Percentiles rank a stretch among this genome's conserved stretches.
phyloP scores from a whole-genome alignment of 2,797 vertebrate species.

The Halcyon chelicuti region DNA sequence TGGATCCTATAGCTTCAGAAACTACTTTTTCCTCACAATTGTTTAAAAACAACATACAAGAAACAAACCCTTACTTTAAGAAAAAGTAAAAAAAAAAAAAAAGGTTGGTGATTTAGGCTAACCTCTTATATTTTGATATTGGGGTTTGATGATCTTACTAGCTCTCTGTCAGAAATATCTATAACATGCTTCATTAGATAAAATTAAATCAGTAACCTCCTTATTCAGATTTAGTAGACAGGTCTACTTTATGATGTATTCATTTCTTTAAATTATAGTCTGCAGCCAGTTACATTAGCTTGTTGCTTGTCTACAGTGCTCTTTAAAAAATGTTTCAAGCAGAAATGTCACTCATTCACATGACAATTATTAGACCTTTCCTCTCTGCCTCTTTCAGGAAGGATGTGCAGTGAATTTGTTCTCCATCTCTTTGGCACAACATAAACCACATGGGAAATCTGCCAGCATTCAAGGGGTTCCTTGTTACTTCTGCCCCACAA shows the following conservation, averaged over 20 bases:
- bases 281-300: neutral
- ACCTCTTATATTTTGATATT: neutral
- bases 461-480: neutral
- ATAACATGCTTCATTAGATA: neutral
- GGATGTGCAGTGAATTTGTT: neutral
- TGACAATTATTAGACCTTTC: neutral
- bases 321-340: neutral
- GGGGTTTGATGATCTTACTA: neutral
- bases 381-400: neutral
- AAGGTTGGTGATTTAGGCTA: neutral
- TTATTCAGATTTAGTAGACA: neutral
- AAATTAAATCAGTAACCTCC: slow-evolving; percentile 6
- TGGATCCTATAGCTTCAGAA: neutral
- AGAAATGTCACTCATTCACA: neutral
- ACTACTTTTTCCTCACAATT: neutral
- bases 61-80: neutral
- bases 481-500: neutral
- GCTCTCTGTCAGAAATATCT: neutral
- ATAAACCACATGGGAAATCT: neutral
- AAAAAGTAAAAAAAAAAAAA: neutral
- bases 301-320: neutral
- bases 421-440: neutral
- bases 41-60: neutral
- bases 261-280: neutral
- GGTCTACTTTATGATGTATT: neutral